Percentiles rank a stretch among this genome's conserved stretches.
phyloP scores from a whole-genome alignment of 2,113 vertebrate species.

The Potamarius usumacintae region DNA sequence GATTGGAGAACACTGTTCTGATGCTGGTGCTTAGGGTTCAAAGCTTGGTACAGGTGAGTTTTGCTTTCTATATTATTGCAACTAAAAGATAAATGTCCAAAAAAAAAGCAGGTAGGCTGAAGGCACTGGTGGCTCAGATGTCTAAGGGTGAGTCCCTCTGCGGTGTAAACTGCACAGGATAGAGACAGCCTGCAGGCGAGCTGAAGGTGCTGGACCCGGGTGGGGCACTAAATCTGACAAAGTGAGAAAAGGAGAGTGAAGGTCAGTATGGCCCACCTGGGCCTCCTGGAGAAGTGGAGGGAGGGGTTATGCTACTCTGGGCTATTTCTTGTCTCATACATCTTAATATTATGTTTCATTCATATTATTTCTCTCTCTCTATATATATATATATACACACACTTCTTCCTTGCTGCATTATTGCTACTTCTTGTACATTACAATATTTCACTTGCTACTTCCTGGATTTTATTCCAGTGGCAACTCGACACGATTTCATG shows the following conservation, averaged over 20 bases:
- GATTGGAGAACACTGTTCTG: rapidly evolving
- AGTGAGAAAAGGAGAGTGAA: not conserved
- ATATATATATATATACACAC: too few species aligned
- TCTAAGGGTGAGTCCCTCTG: not conserved
- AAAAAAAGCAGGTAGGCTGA: not conserved
- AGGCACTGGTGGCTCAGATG: not conserved
- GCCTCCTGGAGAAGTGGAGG: not conserved
- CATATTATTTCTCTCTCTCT: too few species aligned
- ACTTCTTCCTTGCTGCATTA: too few species aligned
- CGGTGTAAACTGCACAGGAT: too few species aligned
- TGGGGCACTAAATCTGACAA: not conserved
- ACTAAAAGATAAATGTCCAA: not conserved
- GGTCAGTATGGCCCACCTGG: not conserved
- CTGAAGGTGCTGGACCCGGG: not conserved
- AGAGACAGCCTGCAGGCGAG: not conserved
- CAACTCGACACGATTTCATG: too few species aligned
- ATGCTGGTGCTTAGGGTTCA: not conserved
- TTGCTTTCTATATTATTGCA: not conserved
- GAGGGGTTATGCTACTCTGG: too few species aligned
- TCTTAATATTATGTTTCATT: too few species aligned
- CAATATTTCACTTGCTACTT: too few species aligned
- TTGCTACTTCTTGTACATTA: too few species aligned
- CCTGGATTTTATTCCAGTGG: too few species aligned
- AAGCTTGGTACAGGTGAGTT: not conserved
- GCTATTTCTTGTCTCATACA: too few species aligned